Evolutionary conservation across 2,113 vertebrate genomes (phyloP).

Genomic region (Glaucidium brasilianum): DNA sequence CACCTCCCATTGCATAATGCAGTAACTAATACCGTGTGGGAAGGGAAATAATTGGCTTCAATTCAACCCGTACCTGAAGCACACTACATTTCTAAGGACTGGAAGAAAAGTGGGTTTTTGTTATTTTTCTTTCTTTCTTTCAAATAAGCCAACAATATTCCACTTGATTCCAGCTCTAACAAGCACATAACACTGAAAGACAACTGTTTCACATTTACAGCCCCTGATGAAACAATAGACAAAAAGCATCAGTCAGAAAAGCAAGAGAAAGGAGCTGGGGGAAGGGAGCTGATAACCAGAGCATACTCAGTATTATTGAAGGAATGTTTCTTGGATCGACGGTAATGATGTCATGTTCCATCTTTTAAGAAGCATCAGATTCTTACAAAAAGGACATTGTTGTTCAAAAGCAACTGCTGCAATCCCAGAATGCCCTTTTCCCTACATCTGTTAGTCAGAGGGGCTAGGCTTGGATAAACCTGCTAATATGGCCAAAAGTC

Average conservation of each 20-base stretch:
- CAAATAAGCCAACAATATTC: slow-evolving; percentile 47
- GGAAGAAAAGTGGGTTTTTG: background rate
- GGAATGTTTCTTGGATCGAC: slow-evolving; percentile 71
- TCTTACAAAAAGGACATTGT: slow-evolving; percentile 78
- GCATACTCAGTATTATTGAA: slow-evolving; percentile 65
- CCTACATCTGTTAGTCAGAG: slow-evolving; percentile 70
- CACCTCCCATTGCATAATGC: slow-evolving; percentile 24
- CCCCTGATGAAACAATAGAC: slow-evolving; percentile 56
- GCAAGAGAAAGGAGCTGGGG: slow-evolving; percentile 41
- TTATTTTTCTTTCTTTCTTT: background rate
- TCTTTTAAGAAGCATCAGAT: slow-evolving; percentile 74
- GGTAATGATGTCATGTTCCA: slow-evolving; percentile 74
- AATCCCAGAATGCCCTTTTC: slow-evolving; percentile 68
- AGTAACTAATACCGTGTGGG: background rate
- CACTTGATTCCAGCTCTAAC: slow-evolving; percentile 49
- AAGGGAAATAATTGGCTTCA: slow-evolving; percentile 34
- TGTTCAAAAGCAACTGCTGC: slow-evolving; percentile 71
- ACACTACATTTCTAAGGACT: background rate
- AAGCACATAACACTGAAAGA: slow-evolving; percentile 56
- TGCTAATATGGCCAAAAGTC: slow-evolving; percentile 54
- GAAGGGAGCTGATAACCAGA: slow-evolving; percentile 66
- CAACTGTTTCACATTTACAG: slow-evolving; percentile 62
- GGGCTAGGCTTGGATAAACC: slow-evolving; percentile 52
- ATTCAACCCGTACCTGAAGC: slow-evolving; percentile 21
- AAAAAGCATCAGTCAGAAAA: slow-evolving; percentile 70